Evolutionary conservation across 2,797 vertebrate species (phyloP).

Genomic region (Numenius phaeopus): DNA sequence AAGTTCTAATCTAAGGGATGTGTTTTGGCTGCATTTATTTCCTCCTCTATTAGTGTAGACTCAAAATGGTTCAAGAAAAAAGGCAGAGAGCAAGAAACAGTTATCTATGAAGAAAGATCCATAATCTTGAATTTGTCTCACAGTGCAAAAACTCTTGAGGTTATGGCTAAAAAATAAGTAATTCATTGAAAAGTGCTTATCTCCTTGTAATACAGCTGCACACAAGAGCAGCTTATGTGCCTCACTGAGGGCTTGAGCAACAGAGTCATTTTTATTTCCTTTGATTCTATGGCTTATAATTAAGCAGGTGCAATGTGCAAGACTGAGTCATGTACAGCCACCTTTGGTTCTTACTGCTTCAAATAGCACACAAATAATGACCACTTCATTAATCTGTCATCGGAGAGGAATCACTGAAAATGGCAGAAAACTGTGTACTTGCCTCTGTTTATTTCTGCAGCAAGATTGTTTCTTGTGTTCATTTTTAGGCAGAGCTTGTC

Average conservation of each 20-base stretch:
- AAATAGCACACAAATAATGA: not conserved
- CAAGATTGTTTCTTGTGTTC: not conserved
- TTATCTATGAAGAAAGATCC: not conserved
- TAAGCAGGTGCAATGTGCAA: not conserved
- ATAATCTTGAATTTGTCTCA: not conserved
- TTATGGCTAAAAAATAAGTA: not conserved
- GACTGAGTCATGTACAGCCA: not conserved
- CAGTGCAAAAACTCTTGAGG: not conserved
- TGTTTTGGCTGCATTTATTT: not conserved
- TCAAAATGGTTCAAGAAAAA: not conserved
- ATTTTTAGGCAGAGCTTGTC: not conserved
- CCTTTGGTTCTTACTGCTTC: not conserved
- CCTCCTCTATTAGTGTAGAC: accelerated
- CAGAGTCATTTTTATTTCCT: not conserved
- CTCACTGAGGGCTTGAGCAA: not conserved
- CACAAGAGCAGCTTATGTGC: not conserved
- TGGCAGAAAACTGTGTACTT: not conserved
- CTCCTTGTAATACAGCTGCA: not conserved
- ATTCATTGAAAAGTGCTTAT: not conserved
- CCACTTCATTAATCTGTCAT: not conserved
- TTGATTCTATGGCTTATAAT: not conserved
- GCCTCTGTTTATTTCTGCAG: not conserved
- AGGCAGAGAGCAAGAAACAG: not conserved
- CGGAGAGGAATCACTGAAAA: not conserved
- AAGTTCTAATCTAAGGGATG: not conserved